A percentile compares a stretch with the other conserved stretches of the same genome.
These are phyloP conservation scores for Eolophus roseicapilla DNA, from an alignment of 2,113 vertebrate genomes.

Conservation along the genomic window DNA sequence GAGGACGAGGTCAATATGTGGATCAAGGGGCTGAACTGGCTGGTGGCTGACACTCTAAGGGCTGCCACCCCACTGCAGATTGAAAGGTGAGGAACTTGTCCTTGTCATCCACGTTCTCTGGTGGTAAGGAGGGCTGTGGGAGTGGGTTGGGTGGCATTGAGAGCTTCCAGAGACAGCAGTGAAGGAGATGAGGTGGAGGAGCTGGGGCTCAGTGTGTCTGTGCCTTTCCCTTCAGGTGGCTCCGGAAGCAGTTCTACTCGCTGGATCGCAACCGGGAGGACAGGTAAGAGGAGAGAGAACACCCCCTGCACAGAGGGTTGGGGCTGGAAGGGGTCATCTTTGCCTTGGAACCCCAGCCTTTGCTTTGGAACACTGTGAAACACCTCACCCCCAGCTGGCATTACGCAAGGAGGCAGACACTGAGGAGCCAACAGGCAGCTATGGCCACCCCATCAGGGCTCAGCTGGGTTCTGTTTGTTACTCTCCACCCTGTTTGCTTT, in stretches of 20 bases:
- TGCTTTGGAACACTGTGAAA: not conserved
- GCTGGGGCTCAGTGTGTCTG: not conserved
- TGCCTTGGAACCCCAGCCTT: not conserved
- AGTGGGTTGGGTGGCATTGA: rapidly evolving
- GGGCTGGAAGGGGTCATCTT: not conserved
- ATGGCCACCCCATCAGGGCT: not conserved
- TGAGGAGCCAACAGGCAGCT: not conserved
- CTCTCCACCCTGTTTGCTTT: not conserved
- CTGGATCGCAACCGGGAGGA: conserved; percentile 94
- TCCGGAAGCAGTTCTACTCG: conserved; percentile 95
- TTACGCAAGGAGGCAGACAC: not conserved
- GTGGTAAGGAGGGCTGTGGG: not conserved
- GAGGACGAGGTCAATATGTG: conserved; percentile 98
- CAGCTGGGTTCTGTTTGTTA: not conserved
- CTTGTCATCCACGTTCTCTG: not conserved
- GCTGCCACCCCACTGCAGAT: conserved; percentile 94
- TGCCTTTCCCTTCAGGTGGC: conserved; percentile 80
- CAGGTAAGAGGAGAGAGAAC: conserved; percentile 75
- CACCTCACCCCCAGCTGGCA: not conserved
- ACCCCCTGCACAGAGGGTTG: not conserved
- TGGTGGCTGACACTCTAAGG: conserved; percentile 88
- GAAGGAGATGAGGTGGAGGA: not conserved
- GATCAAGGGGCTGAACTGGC: conserved; percentile 95
- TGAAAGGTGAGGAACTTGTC: conserved; percentile 81
- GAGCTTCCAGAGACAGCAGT: not conserved